These are phyloP conservation scores for Lanius collurio DNA, from an alignment of 2,113 vertebrate species.

Conservation along the genomic window DNA sequence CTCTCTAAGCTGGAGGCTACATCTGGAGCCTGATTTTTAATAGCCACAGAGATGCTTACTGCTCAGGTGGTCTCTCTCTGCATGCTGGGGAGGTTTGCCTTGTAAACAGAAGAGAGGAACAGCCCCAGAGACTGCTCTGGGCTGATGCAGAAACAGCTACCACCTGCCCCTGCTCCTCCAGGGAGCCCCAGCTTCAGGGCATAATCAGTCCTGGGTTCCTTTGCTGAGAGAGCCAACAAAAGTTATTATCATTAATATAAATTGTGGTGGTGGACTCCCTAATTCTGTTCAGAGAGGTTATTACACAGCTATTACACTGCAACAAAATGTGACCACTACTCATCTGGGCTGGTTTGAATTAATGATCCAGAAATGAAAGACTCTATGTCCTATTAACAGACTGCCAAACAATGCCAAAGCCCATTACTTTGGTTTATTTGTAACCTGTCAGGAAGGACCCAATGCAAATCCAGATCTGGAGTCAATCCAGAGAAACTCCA, in stretches of 20 bases:
- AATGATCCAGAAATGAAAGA: conserved; percentile 40
- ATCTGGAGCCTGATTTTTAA: conserved; percentile 17
- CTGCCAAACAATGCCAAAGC: conserved; percentile 17
- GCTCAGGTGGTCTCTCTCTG: conserved; percentile 15
- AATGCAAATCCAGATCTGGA: conserved; percentile 41
- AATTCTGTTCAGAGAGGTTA: conserved; percentile 23
- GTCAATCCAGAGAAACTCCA: neutral
- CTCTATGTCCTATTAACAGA: conserved; percentile 32
- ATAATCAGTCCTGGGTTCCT: neutral
- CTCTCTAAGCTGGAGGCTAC: neutral
- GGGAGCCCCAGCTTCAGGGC: neutral
- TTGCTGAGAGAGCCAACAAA: neutral
- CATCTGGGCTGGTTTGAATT: conserved; percentile 35
- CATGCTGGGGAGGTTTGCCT: neutral
- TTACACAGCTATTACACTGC: conserved; percentile 21
- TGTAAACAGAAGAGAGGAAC: neutral
- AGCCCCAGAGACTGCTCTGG: neutral
- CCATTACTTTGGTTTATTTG: conserved; percentile 51
- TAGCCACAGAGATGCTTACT: neutral
- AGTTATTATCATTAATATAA: conserved; percentile 21
- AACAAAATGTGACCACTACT: conserved; percentile 18
- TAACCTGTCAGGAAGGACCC: neutral
- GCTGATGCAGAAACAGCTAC: neutral
- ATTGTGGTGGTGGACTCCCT: conserved; percentile 14
- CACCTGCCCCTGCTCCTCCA: neutral